Base-by-base conservation (phyloP, 92 coral and sea anemone genomes). In the Porites lobata region DNA sequence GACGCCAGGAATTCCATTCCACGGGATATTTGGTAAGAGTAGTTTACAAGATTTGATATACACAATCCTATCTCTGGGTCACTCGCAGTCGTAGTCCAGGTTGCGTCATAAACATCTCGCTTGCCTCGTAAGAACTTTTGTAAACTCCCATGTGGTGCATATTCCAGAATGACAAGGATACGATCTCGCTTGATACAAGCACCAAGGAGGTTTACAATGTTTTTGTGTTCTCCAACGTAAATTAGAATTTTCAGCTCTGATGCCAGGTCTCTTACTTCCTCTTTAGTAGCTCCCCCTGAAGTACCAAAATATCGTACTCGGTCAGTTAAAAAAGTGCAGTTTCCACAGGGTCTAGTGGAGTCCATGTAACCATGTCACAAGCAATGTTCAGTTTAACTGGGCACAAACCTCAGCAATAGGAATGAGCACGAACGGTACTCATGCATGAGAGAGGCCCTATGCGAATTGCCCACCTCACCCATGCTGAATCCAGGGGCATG, bases 1-100 rank as follows among this genome's bases (percentile, higher is more conserved):
- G 98, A 96, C 6, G 96, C 90, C 26, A 96, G 78, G 72, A 94
- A 96, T 50, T 96, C 95, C 96, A 96, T 90, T 52, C 98, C 98
- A 54, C 92, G 88, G 38, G 91, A 81, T 32, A 96, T 75, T 69
- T 96, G 95, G 59, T 94, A 94, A 5, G 94, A 90, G 53, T 75
- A 89, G 69, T 78, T 79, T 21, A 92, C 95, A 78, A 85, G 73
- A 69, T 94, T 90, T 5, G 91, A 90, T 56, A 96, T 85, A 9
- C 94, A 92, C 50, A 91, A 85, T 69, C 92, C 94, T 9, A 56
- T 64, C 50, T 91, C 93, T 7, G 94, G 94, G 18, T 90, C 84
- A 72, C 89, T 89, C 0, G 86, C 79, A 6, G 93, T 94, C 80
- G 90, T 92, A 12, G 67, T 79, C n/a, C 98, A 96, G 24, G 92